Conservation (phyloP, 2,888 invertebrate genomes). For the Drosophila borborema region DNA sequence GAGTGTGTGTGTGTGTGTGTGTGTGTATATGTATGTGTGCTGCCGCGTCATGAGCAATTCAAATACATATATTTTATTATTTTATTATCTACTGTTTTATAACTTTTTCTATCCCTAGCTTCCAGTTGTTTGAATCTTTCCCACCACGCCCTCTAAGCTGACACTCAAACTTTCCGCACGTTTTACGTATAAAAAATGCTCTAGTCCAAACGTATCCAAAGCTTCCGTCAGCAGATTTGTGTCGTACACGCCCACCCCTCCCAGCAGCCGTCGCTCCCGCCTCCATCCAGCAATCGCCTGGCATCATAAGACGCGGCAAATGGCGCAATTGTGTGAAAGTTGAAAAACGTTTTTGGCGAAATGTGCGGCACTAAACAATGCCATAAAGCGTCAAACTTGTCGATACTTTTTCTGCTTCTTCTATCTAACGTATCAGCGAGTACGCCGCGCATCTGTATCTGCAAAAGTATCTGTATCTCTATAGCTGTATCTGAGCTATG, state of each 20-base stretch:
- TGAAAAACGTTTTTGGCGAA: slow-evolving; percentile 81
- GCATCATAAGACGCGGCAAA: slow-evolving; percentile 71
- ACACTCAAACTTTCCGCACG: slow-evolving; percentile 81
- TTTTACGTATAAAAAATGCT: slow-evolving; percentile 78
- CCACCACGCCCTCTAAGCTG: slow-evolving; percentile 62
- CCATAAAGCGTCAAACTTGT: slow-evolving; percentile 82
- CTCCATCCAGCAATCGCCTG: slow-evolving; percentile 9
- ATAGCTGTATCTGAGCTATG: slow-evolving; percentile 42
- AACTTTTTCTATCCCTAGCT: slow-evolving; percentile 61
- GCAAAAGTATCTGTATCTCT: slow-evolving; percentile 35
- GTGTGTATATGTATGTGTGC: slow-evolving; percentile 19
- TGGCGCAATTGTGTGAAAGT: slow-evolving; percentile 82
- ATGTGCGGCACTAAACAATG: slow-evolving; percentile 81
- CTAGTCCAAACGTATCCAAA: slow-evolving; percentile 60
- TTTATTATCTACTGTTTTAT: slow-evolving; percentile 78
- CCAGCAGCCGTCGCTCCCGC: not conserved
- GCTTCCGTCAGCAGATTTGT: slow-evolving; percentile 79
- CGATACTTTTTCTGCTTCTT: slow-evolving; percentile 63
- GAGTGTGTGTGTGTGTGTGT: not conserved
- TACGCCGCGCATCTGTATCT: slow-evolving; percentile 32
- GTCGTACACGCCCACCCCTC: slow-evolving; percentile 41
- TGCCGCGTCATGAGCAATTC: slow-evolving; percentile 67
- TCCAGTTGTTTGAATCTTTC: not conserved
- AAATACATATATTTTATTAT: slow-evolving; percentile 80
- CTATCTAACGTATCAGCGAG: slow-evolving; percentile 30